These are phyloP conservation scores for Tetragnatha montana DNA, from an alignment of 2,888 invertebrate genomes.

Conservation along the genomic window DNA sequence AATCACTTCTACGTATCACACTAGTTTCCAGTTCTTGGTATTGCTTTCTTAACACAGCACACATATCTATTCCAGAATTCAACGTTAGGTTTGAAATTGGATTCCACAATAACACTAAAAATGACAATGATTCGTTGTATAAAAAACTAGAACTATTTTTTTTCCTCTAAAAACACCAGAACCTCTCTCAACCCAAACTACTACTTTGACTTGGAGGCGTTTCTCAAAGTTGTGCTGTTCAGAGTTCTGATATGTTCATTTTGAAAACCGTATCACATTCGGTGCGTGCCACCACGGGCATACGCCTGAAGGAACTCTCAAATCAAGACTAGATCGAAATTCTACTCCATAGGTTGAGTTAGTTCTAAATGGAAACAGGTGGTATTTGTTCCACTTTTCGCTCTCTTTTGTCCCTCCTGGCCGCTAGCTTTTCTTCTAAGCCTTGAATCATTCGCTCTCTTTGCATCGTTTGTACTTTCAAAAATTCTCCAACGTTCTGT, in stretches of 20 bases:
- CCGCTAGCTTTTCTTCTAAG: slow-evolving; percentile 64
- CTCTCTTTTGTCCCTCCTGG: slow-evolving; percentile 58
- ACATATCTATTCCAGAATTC: no score
- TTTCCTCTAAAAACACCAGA: not conserved
- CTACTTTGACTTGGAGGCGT: not conserved
- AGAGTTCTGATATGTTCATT: not conserved
- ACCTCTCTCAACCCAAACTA: not conserved
- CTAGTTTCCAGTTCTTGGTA: no score
- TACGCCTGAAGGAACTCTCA: not conserved
- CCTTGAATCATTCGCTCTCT: slow-evolving; percentile 64
- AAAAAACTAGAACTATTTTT: no score
- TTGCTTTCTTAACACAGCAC: no score
- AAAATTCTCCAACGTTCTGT: slow-evolving; percentile 61
- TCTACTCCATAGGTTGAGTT: not conserved
- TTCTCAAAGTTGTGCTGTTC: not conserved
- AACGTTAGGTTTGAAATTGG: no score
- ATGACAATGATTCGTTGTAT: no score
- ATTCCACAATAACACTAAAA: no score
- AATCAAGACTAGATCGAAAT: not conserved
- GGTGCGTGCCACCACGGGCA: not conserved
- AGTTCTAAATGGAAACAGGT: slow-evolving; percentile 65
- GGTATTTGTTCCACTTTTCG: slow-evolving; percentile 64
- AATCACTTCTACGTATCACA: no score
- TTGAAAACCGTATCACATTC: not conserved
- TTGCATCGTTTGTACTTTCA: slow-evolving; percentile 63